Evolutionary conservation across 2,888 invertebrate genomes (phyloP), one percentile per base, ranked within the genome.

Genomic region (Mythimna lalbum): DNA sequence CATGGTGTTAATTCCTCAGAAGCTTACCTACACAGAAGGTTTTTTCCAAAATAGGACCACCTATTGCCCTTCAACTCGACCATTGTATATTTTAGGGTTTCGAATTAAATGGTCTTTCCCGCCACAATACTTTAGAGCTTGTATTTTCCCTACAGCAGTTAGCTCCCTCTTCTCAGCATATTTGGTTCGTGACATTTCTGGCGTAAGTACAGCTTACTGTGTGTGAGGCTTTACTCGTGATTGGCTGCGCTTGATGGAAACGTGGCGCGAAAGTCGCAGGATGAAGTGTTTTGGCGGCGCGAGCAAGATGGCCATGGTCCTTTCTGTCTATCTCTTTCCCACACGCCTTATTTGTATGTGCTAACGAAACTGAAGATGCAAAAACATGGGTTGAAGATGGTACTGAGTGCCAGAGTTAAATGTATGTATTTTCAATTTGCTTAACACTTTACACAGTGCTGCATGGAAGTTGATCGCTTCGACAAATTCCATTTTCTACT

Each of bases 251-350:
- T 86, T 85, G 74, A 56, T 81, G 77, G 80, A 69, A 70, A 73
- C 71, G 69, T 83, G 85, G 89, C 88, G 82, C 76, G 68, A 80
- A 90, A 91, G 92, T 92, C 92, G 91, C 89, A 90, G 88, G 89
- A 90, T 88, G 86, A 85, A 83, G 85, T 86, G 86, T 89, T 88
- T 88, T 89, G 90, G 93, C 92, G 94, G 93, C 91, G 93, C 91
- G 93, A 95, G 95, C 95, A 96, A 95, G 95, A 94, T 96, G 95
- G 95, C 95, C 95, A 91, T 91, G 93, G 92, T 93, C 92, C 90
- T 92, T 77, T 88, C 88, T 90, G 89, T 90, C 89, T 92, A 87
- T 91, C 90, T 91, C 82, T 92, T 86, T 92, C 83, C 91, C 86
- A 91, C 90, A 87, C 85, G 88, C 90, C 91, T 91, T 90, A 76